Base-by-base conservation (phyloP, 2,888 invertebrate genomes). In the Xylocampa areola region DNA sequence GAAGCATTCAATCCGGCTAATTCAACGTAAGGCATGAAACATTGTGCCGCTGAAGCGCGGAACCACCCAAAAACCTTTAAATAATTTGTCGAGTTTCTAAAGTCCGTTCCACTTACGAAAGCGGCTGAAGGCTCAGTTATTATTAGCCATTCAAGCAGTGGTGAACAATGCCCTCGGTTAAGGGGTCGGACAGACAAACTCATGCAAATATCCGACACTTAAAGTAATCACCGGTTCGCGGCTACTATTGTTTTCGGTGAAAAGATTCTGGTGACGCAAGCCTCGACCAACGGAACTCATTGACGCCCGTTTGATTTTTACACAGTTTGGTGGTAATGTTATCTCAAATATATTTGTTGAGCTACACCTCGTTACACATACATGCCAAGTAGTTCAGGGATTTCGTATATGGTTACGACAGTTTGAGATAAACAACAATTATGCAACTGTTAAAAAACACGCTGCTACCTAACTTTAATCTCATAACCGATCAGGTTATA, bases 71-170 rank as follows among this genome's bases (percentile, higher is more conserved):
- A 84, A 83, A 81, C 84, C 74, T 80, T 81, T 78, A 82, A 60
- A 41, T 68, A 82, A 77, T 79, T 76, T 64, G 68, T 66, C 17
- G 61, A 82, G 82, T 89, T 86, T 88, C 86, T 82, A 86, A 86
- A 87, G 80, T 82, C 77, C 81, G 91, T 89, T 84, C 87, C 77
- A 90, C 84, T 91, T 92, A 83, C 89, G 86, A 90, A 89, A 90
- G 80, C 71, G 68, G 78, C 85, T 80, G 85, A 86, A 85, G 85
- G 84, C 83, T 84, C 74, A 76, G 72, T 82, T 80, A 82, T 88
- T 89, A 88, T 88, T 85, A 84, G 81, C 89, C 82, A 91, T 92
- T 91, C 86, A 90, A 49, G 88, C 83, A 76, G 64, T 76, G 74
- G 82, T 79, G 89, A 86, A 92, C 92, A 92, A 92, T 91, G 84